phyloP scores from a whole-genome alignment of 2,113 vertebrate genomes.

The Cyprinodon variegatus region DNA sequence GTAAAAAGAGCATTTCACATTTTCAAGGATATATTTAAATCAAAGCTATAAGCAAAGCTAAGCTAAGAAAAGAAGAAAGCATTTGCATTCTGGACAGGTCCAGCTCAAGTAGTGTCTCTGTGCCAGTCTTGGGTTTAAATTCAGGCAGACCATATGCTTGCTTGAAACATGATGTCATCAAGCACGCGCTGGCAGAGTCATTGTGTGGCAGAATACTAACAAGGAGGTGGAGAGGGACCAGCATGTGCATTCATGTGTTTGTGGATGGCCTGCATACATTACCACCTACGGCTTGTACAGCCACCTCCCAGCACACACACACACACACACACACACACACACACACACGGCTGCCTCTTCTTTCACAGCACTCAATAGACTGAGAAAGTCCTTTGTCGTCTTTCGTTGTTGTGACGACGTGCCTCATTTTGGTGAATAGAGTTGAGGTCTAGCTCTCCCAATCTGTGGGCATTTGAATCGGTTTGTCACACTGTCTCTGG shows the following conservation, averaged over 20 bases:
- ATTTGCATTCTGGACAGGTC: slow-evolving; percentile 48
- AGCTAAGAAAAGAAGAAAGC: not conserved
- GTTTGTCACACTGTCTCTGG: slow-evolving; percentile 70
- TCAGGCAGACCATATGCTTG: slow-evolving; percentile 52
- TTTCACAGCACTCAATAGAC: slow-evolving; percentile 74
- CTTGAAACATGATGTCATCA: slow-evolving; percentile 52
- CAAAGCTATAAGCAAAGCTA: not conserved
- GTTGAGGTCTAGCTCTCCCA: slow-evolving; percentile 58
- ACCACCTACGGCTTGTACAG: slow-evolving; percentile 73
- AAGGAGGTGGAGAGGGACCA: slow-evolving; percentile 56
- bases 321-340: slow-evolving; percentile 24
- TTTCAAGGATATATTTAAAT: slow-evolving; percentile 3
- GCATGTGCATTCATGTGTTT: slow-evolving; percentile 74
- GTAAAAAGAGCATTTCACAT: not conserved
- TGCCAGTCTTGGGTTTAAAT: slow-evolving; percentile 22
- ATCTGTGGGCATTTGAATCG: slow-evolving; percentile 75
- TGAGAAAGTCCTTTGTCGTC: slow-evolving; percentile 79
- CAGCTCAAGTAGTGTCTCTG: slow-evolving; percentile 23
- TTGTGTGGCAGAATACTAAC: slow-evolving; percentile 69
- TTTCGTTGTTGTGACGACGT: slow-evolving; percentile 79
- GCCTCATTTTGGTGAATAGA: slow-evolving; percentile 67
- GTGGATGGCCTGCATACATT: slow-evolving; percentile 77
- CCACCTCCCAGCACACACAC: slow-evolving; percentile 32
- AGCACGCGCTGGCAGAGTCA: slow-evolving; percentile 49
- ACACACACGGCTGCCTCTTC: slow-evolving; percentile 58